These are phyloP conservation scores for Ceratina australensis DNA, from an alignment of 1,140 invertebrate species.

Conservation along the genomic window DNA sequence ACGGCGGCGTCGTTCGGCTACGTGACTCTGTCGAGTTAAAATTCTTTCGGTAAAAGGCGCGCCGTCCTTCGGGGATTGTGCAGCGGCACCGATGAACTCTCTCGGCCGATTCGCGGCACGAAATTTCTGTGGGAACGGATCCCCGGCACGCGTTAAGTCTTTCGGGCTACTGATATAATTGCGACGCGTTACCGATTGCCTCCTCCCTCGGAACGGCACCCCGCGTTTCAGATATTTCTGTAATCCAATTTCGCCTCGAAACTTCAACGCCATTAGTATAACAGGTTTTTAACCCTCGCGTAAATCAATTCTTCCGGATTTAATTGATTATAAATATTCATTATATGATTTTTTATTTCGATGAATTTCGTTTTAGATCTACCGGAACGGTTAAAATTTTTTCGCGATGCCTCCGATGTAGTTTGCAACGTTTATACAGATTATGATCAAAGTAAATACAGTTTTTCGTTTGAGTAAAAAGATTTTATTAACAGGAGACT, in stretches of 20 bases:
- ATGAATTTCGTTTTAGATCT: no score
- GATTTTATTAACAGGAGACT: background rate
- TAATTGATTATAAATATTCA: no score
- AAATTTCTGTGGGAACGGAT: slow-evolving; percentile 28
- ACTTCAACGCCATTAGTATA: no score
- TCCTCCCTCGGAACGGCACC: background rate
- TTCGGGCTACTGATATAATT: background rate
- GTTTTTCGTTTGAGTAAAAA: background rate
- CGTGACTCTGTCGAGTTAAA: slow-evolving; percentile 51
- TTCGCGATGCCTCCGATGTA: background rate
- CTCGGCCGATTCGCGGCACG: slow-evolving; percentile 33
- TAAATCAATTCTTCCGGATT: no score
- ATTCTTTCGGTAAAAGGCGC: slow-evolving; percentile 44
- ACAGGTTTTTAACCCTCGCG: no score
- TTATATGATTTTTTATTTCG: no score
- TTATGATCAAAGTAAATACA: background rate
- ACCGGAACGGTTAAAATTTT: no score
- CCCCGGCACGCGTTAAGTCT: slow-evolving; percentile 23
- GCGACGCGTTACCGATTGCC: background rate
- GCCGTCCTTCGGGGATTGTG: slow-evolving; percentile 45
- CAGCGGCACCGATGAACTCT: slow-evolving; percentile 11
- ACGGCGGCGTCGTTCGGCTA: slow-evolving; percentile 29
- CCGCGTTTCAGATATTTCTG: background rate
- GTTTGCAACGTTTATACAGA: background rate
- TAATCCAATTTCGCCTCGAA: background rate